Evolutionary conservation across 2,888 invertebrate genomes (phyloP).

Genomic region (Leptarthrus brevirostris): DNA sequence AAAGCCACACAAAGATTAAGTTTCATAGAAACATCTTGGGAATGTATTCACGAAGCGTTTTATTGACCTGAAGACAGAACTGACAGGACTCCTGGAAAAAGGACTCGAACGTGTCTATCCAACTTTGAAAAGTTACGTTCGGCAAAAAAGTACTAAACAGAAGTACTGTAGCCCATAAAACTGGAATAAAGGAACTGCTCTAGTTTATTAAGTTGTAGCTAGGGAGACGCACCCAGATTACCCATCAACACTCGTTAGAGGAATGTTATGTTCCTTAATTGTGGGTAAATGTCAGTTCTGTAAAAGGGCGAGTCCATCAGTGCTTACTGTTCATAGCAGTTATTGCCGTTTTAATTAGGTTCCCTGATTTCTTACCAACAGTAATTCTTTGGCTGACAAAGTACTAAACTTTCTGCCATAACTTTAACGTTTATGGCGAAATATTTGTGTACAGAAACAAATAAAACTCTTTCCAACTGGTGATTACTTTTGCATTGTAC

Average conservation of each 20-base stretch:
- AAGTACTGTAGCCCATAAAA: neutral
- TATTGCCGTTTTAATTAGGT: slow-evolving; percentile 22
- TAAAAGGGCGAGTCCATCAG: neutral
- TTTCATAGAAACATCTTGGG: neutral
- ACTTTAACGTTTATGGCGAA: neutral
- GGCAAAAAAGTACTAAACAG: neutral
- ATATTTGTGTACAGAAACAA: slow-evolving; percentile 5
- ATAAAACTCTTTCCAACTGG: neutral
- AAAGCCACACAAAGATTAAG: slow-evolving; percentile 23
- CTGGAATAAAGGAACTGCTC: neutral
- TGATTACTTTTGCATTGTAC: slow-evolving; percentile 2
- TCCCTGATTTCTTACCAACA: slow-evolving; percentile 1
- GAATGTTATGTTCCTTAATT: slow-evolving; percentile 3
- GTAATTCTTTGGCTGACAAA: neutral
- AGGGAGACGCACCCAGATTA: neutral
- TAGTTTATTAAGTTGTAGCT: neutral
- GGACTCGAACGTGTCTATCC: neutral
- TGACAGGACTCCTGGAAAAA: neutral
- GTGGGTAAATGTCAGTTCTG: neutral
- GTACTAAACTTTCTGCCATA: neutral
- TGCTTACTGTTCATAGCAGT: neutral
- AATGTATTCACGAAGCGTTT: slow-evolving; percentile 1
- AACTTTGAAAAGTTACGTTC: slow-evolving; percentile 31
- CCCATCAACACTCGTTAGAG: neutral
- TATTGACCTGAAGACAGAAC: neutral